These are phyloP conservation scores for Ophion obscuratus DNA, from an alignment of 2,888 invertebrate genomes.

Conservation along the genomic window DNA sequence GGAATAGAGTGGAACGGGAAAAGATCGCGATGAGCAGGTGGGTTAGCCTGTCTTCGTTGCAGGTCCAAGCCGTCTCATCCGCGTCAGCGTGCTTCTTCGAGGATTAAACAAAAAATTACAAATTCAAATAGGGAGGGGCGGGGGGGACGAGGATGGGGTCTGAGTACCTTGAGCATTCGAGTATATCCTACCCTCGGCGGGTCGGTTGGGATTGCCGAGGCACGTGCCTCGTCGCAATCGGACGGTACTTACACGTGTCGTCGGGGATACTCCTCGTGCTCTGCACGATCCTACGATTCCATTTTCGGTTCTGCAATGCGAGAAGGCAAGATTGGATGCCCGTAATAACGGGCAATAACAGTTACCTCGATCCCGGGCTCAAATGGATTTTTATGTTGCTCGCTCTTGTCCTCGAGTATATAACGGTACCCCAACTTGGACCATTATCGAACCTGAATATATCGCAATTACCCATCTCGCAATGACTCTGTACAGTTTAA, in stretches of 20 bases:
- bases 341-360: conserved; percentile 59
- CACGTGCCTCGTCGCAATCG: conserved; percentile 58
- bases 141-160: conserved; percentile 9
- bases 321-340: conserved; percentile 36
- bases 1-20: conserved; percentile 19
- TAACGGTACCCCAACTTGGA: conserved; percentile 45
- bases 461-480: not conserved
- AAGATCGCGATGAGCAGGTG: conserved; percentile 57
- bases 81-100: conserved; percentile 49
- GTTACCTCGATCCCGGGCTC: conserved; percentile 36
- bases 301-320: conserved; percentile 40
- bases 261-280: not conserved
- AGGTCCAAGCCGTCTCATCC: conserved; percentile 51
- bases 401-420: conserved; percentile 24
- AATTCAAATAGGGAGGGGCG: conserved; percentile 69
- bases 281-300: not conserved
- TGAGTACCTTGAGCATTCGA: conserved; percentile 23
- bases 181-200: conserved; percentile 30
- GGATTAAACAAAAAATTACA: conserved; percentile 68
- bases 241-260: conserved; percentile 33
- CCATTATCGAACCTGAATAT: conserved; percentile 34
- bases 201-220: conserved; percentile 46
- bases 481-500: not conserved
- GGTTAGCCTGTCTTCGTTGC: conserved; percentile 56
- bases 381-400: conserved; percentile 37